Conservation (phyloP, 2,797 vertebrate species). For the Clamator glandarius region DNA sequence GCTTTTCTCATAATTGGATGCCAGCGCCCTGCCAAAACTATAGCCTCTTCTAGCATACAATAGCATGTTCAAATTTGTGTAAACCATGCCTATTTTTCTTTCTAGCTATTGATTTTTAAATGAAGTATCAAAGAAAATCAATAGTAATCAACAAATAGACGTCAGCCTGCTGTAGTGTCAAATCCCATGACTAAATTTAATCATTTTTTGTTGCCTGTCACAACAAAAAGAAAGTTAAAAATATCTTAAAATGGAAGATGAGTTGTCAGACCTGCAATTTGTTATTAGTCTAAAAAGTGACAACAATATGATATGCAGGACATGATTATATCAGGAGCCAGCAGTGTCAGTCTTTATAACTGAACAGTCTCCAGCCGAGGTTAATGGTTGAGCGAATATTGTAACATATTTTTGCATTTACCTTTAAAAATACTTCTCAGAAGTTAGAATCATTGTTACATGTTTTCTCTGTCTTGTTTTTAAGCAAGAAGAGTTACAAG, state of each 20-base stretch:
- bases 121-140: constrained; percentile 98
- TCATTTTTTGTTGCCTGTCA: constrained; percentile 88
- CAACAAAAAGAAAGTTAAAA: constrained; percentile 81
- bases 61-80: constrained; percentile 92
- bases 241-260: constrained; percentile 80
- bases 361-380: constrained; percentile 21
- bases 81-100: constrained; percentile 93
- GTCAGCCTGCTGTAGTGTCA: constrained; percentile 83
- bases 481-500: background rate
- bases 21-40: constrained; percentile 86
- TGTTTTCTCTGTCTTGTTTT: background rate
- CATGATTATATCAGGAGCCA: constrained; percentile 19
- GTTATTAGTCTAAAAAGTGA: constrained; percentile 74
- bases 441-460: background rate
- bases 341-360: constrained; percentile 21
- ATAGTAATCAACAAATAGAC: constrained; percentile 99
- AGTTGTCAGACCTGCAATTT: constrained; percentile 81
- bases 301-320: constrained; percentile 49
- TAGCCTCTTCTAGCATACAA: constrained; percentile 82
- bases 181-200: constrained; percentile 83
- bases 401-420: background rate
- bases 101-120: constrained; percentile 97
- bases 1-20: constrained; percentile 97
- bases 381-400: constrained; percentile 51
- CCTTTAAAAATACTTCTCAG: background rate